Evolutionary conservation across 1,140 invertebrate species (phyloP), one percentile per base, ranked within the genome.

Genomic region (Saccostrea echinata): DNA sequence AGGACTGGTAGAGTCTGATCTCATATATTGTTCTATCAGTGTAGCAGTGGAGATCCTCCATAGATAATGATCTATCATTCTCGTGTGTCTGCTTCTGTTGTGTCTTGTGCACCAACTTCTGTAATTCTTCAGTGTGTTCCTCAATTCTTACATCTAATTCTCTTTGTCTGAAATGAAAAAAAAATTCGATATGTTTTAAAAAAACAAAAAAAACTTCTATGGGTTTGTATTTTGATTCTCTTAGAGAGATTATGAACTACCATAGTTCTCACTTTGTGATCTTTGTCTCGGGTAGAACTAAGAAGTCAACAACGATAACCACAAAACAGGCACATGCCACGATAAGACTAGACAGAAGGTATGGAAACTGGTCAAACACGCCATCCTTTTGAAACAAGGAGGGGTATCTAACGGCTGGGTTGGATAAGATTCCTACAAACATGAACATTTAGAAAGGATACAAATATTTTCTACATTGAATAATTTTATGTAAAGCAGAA

Each of bases 311-410:
- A n/a, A 91, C 6, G 35, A 91, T 86, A n/a, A 88, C 88, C 1
- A 92, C 11, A 8, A 89, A 11, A 83, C 90, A 92, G 52, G 89
- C 84, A 30, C 91, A 24, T 71, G 90, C 84, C 24, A 90, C 90
- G 64, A 91, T 87, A 18, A 91, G 35, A 61, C 91, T 88, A 1
- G 93, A 89, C 11, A 94, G 85, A 1, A 92, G 52, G 84, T 92
- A 94, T 0, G 93, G 92, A 71, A 88, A 94, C 24, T 91, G 53
- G 9, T 55, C 90, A 86, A 94, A 93, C 16, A 93, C 88, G 6
- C 92, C 91, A 43, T 91, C 88, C 12, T 82, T n/a, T 24, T 82
- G 87, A 90, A 93, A 94, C 13, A 91, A 76, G 12, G 86, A 21
- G 8, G 93, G 92, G 61, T 91, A 93, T 84, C 91, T 92, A 13